phyloP scores from a whole-genome alignment of 1,140 invertebrate species.

The Drosophila grimshawi region DNA sequence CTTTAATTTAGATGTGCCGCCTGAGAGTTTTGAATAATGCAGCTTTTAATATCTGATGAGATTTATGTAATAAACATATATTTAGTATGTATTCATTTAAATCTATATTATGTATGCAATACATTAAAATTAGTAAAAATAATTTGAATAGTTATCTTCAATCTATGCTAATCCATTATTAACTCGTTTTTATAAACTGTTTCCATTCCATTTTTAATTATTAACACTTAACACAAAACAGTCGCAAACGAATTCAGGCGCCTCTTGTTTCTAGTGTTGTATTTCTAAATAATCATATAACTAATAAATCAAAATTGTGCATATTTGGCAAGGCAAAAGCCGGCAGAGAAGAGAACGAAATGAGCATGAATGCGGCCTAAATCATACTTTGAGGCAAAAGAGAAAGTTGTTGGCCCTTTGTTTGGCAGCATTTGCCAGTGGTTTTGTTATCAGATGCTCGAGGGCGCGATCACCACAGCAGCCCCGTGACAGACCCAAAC shows the following conservation, averaged over 20 bases:
- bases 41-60: constrained; percentile 7
- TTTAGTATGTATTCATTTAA: background rate
- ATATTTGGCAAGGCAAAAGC: constrained; percentile 62
- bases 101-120: constrained; percentile 7
- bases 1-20: constrained; percentile 16
- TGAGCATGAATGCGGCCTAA: constrained; percentile 39
- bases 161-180: background rate
- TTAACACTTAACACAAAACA: background rate
- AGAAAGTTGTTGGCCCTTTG: constrained; percentile 78
- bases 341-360: background rate
- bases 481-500: constrained; percentile 21
- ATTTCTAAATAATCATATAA: constrained; percentile 1
- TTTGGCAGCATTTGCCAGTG: constrained; percentile 66
- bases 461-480: constrained; percentile 72
- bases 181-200: constrained; percentile 1
- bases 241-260: constrained; percentile 46
- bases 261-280: constrained; percentile 42
- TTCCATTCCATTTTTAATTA: too few species aligned
- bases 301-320: constrained; percentile 72
- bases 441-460: constrained; percentile 81
- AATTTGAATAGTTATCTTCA: background rate
- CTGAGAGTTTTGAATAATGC: constrained; percentile 16
- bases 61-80: background rate
- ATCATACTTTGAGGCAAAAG: constrained; percentile 56
- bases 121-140: background rate